Percentiles rank a stretch among this genome's conserved stretches.
Evolutionary conservation across 2,113 vertebrate species (phyloP).

Genomic region (Rhinopomastus cyanomelas): DNA sequence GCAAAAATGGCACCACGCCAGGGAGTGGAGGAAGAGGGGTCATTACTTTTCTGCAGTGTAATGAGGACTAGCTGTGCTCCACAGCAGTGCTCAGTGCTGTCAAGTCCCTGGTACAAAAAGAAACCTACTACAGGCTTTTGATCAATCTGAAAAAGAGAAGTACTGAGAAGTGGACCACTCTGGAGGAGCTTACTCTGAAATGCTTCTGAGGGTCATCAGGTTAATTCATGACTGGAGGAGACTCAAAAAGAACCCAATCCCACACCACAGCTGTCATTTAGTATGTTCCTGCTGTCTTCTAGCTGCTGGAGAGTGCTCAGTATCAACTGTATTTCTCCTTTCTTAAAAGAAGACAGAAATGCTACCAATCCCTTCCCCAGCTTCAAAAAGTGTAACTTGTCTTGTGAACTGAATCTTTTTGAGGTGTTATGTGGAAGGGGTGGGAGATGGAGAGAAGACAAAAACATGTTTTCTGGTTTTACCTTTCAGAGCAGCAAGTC

Average conservation of each 20-base stretch:
- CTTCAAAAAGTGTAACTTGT: neutral
- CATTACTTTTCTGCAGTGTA: neutral
- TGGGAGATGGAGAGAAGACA: fast-evolving
- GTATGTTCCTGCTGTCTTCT: neutral
- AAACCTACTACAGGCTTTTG: neutral
- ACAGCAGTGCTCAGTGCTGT: neutral
- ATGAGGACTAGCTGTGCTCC: fast-evolving
- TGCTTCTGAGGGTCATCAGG: neutral
- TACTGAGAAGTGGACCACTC: neutral
- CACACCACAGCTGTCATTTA: neutral
- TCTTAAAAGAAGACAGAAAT: neutral
- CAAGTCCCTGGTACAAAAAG: neutral
- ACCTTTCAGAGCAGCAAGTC: neutral
- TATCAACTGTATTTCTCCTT: neutral
- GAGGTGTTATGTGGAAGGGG: neutral
- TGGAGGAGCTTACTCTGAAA: neutral
- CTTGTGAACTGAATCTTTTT: neutral
- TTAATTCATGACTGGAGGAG: neutral
- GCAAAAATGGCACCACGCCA: neutral
- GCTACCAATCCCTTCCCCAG: neutral
- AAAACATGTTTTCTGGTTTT: neutral
- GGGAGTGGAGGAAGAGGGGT: neutral
- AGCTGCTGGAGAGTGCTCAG: neutral
- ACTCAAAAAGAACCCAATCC: neutral
- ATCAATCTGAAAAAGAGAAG: neutral